A percentile compares a stretch with the other conserved stretches of the same genome.
Evolutionary conservation across 2,797 vertebrate species (phyloP).

Genomic region (Tapera naevia): DNA sequence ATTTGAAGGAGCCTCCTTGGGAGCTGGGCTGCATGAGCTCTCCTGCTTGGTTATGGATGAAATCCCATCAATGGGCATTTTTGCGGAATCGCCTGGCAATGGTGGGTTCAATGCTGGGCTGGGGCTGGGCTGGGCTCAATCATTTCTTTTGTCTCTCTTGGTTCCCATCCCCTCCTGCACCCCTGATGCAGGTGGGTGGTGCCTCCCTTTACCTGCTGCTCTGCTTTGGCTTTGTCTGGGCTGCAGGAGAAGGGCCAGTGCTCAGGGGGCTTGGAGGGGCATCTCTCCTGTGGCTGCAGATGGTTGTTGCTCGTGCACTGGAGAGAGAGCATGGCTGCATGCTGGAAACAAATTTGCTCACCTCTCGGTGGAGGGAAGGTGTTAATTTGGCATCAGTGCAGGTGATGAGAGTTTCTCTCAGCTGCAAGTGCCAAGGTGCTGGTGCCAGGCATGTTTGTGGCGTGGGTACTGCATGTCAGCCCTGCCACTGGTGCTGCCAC

Average conservation of each 20-base stretch:
- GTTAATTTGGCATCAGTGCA: neutral
- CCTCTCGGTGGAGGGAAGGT: neutral
- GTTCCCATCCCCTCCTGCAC: neutral
- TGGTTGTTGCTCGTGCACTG: fast-evolving
- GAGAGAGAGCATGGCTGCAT: neutral
- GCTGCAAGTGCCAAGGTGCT: fast-evolving
- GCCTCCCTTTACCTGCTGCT: neutral
- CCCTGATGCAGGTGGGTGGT: fast-evolving
- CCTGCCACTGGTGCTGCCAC: fast-evolving
- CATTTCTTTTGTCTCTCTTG: slow-evolving; percentile 32
- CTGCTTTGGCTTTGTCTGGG: neutral
- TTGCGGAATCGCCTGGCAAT: neutral
- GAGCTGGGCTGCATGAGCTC: neutral
- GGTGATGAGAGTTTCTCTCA: neutral
- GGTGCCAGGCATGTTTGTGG: fast-evolving
- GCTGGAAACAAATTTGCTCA: neutral
- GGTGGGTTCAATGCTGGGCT: neutral
- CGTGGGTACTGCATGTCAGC: fast-evolving
- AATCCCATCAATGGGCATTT: slow-evolving; percentile 43
- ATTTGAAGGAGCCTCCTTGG: neutral
- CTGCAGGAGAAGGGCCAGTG: fast-evolving
- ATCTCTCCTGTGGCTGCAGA: neutral
- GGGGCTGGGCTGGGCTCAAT: neutral
- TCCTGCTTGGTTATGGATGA: neutral
- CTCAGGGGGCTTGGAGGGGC: neutral